Evolutionary conservation across 2,797 vertebrate species (phyloP).

Genomic region (Graptemys geographica): DNA sequence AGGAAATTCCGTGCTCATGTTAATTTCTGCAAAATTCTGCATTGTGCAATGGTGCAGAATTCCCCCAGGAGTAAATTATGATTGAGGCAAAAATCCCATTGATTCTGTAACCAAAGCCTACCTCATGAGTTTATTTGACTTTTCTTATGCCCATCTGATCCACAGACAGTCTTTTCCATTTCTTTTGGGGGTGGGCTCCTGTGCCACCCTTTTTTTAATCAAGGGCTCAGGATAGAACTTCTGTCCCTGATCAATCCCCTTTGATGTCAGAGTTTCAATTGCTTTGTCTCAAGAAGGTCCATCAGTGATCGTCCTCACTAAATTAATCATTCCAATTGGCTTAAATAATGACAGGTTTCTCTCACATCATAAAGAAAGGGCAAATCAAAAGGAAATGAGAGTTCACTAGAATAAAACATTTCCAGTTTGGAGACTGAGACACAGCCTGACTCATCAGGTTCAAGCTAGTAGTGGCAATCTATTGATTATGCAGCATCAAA

Average conservation of each 20-base stretch:
- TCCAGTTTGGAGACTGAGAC: neutral
- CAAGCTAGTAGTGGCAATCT: neutral
- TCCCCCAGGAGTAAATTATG: too few relatives aligned
- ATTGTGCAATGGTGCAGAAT: too few relatives aligned
- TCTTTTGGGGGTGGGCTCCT: too few relatives aligned
- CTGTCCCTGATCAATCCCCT: neutral
- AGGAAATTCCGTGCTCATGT: too few relatives aligned
- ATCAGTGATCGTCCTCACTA: neutral
- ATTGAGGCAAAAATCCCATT: neutral
- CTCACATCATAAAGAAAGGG: neutral
- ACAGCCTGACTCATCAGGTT: neutral
- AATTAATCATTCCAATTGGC: neutral
- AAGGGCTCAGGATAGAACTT: neutral
- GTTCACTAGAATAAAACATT: neutral
- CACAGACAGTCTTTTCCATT: neutral
- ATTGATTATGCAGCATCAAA: conserved; percentile 6
- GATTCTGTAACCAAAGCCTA: neutral
- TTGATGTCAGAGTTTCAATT: neutral
- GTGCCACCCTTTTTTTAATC: too few relatives aligned
- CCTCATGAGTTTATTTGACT: neutral
- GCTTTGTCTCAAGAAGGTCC: neutral
- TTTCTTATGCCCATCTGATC: neutral
- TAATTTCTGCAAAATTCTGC: too few relatives aligned
- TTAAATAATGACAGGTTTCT: neutral
- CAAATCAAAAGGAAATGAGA: conserved; percentile 23